Evolutionary conservation across 2,797 vertebrate species (phyloP).

Genomic region (Propithecus deckenii): DNA sequence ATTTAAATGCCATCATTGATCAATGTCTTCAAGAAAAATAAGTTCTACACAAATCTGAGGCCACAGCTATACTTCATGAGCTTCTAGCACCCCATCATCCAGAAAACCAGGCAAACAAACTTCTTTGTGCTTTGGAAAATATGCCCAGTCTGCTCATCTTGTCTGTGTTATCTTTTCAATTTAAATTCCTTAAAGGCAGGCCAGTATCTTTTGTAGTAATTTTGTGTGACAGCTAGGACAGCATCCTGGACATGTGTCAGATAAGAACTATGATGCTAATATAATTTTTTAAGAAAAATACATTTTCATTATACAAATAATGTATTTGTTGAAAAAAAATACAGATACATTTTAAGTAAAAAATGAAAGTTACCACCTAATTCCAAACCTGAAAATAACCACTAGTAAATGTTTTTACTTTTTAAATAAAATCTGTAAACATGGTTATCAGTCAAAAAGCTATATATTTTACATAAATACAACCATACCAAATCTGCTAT

Average conservation of each 20-base stretch:
- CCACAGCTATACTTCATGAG: background rate
- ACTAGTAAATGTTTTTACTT: constrained; percentile 33
- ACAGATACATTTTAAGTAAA: constrained; percentile 22
- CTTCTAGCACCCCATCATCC: background rate
- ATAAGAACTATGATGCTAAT: constrained; percentile 7
- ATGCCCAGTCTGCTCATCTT: constrained; percentile 4
- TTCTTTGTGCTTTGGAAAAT: constrained; percentile 56
- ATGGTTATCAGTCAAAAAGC: background rate
- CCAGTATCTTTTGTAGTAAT: constrained; percentile 32
- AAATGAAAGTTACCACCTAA: constrained; percentile 38
- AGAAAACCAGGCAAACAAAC: constrained; percentile 40
- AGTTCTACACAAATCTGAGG: background rate
- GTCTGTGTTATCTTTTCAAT: constrained; percentile 48
- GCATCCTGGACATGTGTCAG: background rate
- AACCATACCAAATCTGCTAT: background rate
- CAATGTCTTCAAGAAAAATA: constrained; percentile 11
- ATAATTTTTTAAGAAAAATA: background rate
- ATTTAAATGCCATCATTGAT: constrained; percentile 21
- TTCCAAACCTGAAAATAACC: constrained; percentile 25
- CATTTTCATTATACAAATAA: constrained; percentile 7
- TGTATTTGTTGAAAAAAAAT: background rate
- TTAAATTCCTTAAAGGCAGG: constrained; percentile 53
- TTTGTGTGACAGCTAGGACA: constrained; percentile 28
- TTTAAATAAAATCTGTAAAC: background rate
- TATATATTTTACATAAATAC: constrained; percentile 1